Base-by-base conservation (phyloP, 2,888 invertebrate species). In the Leptarthrus brevirostris region DNA sequence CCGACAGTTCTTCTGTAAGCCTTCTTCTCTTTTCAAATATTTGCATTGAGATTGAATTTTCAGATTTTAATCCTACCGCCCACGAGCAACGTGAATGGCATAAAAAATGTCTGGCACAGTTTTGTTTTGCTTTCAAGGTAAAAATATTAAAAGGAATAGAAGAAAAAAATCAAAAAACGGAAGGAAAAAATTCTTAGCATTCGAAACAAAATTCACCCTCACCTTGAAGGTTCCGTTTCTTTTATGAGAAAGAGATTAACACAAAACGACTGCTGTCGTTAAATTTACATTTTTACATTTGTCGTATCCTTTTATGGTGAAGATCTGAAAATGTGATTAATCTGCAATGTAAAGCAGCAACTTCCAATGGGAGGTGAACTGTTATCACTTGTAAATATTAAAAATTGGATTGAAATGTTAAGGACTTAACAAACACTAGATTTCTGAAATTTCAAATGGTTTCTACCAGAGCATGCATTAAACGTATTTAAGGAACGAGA, bases 41-140 rank as follows among this genome's bases (percentile, higher is more conserved):
- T 49, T 49, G 49, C 49, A 49, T 49, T 49, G 18, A 20, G 18
- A 49, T 18, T 49, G 18, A 49, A 49, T 49, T 49, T 49, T 20
- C 18, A 20, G 49, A 49, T 20, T 49, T 49, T 49, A 1, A 20
- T 20, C 49, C 20, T 49, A 49, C 18, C 18, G 6, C 18, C 49
- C 18, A 8, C 3, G 6, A 8, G 16, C 18, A 49, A 12, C 20
- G 49, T 49, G 49, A 49, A 49, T 44, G 12, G 16, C 6, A 44
- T 20, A 49, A 49, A 49, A 49, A 49, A 49, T 49, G 18, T 18
- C 49, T 49, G 49, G 49, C 49, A 49, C 18, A 49, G 12, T 18
- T 49, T 49, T 49, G 44, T 49, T 49, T 49, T 49, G 49, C 49
- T 49, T 49, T 49, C 49, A 49, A 49, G 49, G 20, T 49, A 49